Conservation (phyloP, 2,797 vertebrate species). For the Anguilla obscura region DNA sequence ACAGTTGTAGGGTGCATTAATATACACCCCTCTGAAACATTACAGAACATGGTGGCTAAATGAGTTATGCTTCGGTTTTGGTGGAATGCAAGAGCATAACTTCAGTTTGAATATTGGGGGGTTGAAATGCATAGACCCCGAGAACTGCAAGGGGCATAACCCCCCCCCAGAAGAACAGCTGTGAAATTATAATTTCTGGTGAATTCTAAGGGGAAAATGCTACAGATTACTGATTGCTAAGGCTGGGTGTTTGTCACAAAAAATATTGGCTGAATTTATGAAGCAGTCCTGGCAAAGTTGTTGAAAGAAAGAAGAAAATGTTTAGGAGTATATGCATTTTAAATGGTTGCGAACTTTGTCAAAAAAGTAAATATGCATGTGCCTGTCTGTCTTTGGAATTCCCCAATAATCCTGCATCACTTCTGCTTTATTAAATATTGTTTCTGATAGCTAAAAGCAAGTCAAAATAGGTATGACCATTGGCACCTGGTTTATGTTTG, state of each 20-base stretch:
- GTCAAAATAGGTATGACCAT: slow-evolving; percentile 39
- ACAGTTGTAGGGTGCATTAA: background rate
- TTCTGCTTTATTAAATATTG: background rate
- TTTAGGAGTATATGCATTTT: too few relatives aligned
- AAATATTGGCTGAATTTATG: too few relatives aligned
- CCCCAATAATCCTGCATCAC: background rate
- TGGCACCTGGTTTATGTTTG: background rate
- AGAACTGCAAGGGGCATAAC: too few relatives aligned
- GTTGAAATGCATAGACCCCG: too few relatives aligned
- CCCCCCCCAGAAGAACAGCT: too few relatives aligned
- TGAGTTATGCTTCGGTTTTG: background rate
- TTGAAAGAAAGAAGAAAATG: too few relatives aligned
- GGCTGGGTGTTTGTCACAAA: too few relatives aligned
- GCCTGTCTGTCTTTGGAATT: background rate
- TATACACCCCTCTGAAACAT: background rate
- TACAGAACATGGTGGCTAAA: background rate
- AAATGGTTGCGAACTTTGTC: too few relatives aligned
- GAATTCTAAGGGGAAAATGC: too few relatives aligned
- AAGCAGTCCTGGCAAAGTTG: too few relatives aligned
- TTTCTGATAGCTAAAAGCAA: slow-evolving; percentile 14
- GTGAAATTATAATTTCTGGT: too few relatives aligned
- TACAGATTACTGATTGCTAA: too few relatives aligned
- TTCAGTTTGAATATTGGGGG: background rate
- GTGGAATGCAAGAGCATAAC: background rate
- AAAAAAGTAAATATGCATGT: background rate